Evolutionary conservation across 2,888 invertebrate genomes (phyloP), one percentile per base, ranked within the genome.

Genomic region (Malthinus seriepunctatus): DNA sequence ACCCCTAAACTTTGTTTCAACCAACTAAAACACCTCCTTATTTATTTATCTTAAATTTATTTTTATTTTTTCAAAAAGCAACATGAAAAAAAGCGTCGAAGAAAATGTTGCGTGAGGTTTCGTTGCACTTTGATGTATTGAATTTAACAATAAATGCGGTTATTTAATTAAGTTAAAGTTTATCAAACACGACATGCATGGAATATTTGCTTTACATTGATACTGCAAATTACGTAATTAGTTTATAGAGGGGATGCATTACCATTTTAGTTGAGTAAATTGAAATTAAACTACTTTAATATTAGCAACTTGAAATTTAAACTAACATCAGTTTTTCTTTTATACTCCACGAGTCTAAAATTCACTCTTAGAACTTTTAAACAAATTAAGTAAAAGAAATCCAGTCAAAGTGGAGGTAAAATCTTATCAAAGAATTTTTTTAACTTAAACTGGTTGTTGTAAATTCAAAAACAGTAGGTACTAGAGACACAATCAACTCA

Each of bases 31-130:
- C 74, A 72, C 69, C 72, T n/a, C 3, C 67, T 70, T 76, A 73
- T 75, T 76, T 75, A 75, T 73, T 74, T 74, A 73, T 74, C 74
- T 74, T 74, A 74, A 75, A 76, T 75, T 75, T 73, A 69, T 72
- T 71, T 64, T 65, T 46, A 48, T 73, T 69, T 71, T 42, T 15
- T 3, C 14, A 12, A 14, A 15, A 15, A 5, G 39, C 10, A 42
- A 42, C n/a, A n/a, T n/a, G n/a, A n/a, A 8, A 42, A 15, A 23
- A 42, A 42, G 23, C 8, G 4, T n/a, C 39, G 23, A 42, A n/a
- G 39, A 42, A 11, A 54, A 49, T 23, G 49, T 44, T 37, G 45
- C 51, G 49, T 46, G 50, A 49, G 34, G n/a, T 32, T 11, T 44
- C 14, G 50, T 38, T 31, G 46, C 37, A 42, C 32, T 34, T 35